Evolutionary conservation across 2,888 invertebrate genomes (phyloP), one percentile per base, ranked within the genome.

Genomic region (Troides oblongomaculatus): DNA sequence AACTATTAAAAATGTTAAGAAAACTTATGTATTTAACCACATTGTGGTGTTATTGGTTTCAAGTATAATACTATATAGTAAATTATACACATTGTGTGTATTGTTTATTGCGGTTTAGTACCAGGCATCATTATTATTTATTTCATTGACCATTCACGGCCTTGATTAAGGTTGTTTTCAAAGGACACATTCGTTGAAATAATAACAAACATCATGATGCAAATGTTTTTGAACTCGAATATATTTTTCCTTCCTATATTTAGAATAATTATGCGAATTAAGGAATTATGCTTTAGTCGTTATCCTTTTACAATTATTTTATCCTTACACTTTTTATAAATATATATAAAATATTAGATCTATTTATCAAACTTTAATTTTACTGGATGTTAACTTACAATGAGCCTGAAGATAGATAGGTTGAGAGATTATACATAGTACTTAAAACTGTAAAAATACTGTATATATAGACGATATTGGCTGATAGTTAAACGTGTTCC

Each of bases 151-250:
- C 21, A 66, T 63, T 58, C n/a, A 63, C 25, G 36, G 10, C 70
- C 70, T 70, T 70, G 50, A 70, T 66, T 66, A 66, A 66, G 66
- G 70, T 70, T 63, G 25, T 23, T 23, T 53, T 23, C 62, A 62
- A 66, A 70, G 62, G 62, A 58, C 62, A 18, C 18, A 30, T 70
- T 62, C 69, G 30, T 66, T 66, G 66, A 66, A 70, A 53, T 36
- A 46, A 70, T 50, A 70, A 66, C 63, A 70, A 69, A 30, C 30
- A 30, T 65, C 30, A 63, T 12, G 5, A 8, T 21, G 23, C 43
- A 23, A 17, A 43, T 43, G 50, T 63, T 46, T 66, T 63, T 58
- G n/a, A 36, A 50, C 14, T 59, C n/a, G 8, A 43, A n/a, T 43
- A 58, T 23, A 43, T 68, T 70, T 68, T 66, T 66, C 66, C 70